A percentile compares a stretch with the other conserved stretches of the same genome.
Evolutionary conservation across 2,113 vertebrate species (phyloP).

Genomic region (Hymenochirus boettgeri): DNA sequence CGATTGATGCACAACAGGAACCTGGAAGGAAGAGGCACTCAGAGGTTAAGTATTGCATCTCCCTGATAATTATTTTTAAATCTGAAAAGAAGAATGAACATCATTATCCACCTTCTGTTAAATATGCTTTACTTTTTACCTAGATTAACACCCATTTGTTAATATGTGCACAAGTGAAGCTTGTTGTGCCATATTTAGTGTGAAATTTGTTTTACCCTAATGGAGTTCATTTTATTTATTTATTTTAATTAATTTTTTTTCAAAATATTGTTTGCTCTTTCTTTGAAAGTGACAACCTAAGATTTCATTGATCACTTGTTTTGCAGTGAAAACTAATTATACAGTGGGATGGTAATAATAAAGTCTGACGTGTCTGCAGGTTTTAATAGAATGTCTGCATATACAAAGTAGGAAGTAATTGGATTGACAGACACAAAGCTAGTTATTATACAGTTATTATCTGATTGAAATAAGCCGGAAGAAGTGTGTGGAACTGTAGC

Average conservation of each 20-base stretch:
- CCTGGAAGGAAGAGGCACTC: too few relatives aligned
- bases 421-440: slow-evolving; percentile 59
- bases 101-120: too few relatives aligned
- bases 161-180: too few relatives aligned
- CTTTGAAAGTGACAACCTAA: slow-evolving; percentile 10
- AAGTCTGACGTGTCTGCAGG: slow-evolving; percentile 48
- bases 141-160: too few relatives aligned
- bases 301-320: slow-evolving; percentile 36
- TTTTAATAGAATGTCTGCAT: slow-evolving; percentile 55
- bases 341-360: slow-evolving; percentile 49
- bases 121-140: too few relatives aligned
- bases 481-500: slow-evolving; percentile 51
- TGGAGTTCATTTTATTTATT: not conserved
- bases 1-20: too few relatives aligned
- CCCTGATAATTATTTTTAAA: too few relatives aligned
- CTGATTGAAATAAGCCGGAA: slow-evolving; percentile 50
- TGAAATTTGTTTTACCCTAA: not conserved
- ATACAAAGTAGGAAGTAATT: slow-evolving; percentile 54
- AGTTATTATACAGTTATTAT: slow-evolving; percentile 53
- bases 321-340: slow-evolving; percentile 40
- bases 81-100: too few relatives aligned
- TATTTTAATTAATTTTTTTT: not conserved
- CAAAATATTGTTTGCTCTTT: slow-evolving; percentile 9
- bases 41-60: too few relatives aligned
- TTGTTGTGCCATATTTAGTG: too few relatives aligned